Base-by-base conservation (phyloP, 2,888 invertebrate species). In the Carpatolechia fugitivella region DNA sequence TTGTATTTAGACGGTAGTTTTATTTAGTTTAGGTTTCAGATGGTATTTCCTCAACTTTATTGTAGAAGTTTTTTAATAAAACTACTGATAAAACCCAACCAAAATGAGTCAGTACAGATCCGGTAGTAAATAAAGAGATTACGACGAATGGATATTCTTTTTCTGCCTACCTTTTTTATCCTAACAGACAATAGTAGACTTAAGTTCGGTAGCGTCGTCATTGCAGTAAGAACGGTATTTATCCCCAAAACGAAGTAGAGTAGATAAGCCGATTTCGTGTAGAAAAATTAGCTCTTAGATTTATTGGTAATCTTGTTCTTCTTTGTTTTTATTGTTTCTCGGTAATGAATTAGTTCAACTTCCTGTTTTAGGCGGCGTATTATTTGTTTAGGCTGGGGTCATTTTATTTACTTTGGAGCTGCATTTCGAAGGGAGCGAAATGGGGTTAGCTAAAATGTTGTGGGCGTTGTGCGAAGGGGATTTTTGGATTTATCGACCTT, bases 201-300 rank as follows among this genome's bases (percentile, higher is more conserved):
- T 83, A 82, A 74, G 78, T 77, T 76, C 70, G 69, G 74, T 63
- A 68, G 69, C 77, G 72, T 78, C 75, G 74, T 82, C 78, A 78
- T 78, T 80, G 82, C 80, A 74, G 71, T 76, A 78, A 80, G 71
- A 70, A 75, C 68, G 65, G 81, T 78, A 82, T 80, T 81, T 84
- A 82, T 82, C 79, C 78, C 83, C 73, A 75, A 81, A 83, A 78
- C 79, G 76, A 82, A 78, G 78, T 71, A 82, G 84, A 84, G 80
- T 72, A 82, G 81, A 80, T 85, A 85, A 84, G 82, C 80, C 70
- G 65, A 67, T 70, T 65, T 63, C 60, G 64, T 71, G 72, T 77
- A 80, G 76, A 84, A 84, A 82, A 84, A 85, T 76, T 82, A 76
- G 76, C 80, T 80, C 80, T 80, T 72, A 78, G 84, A 80, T 85